Conservation (phyloP, 2,113 vertebrate species). For the Gymnarchus niloticus region DNA sequence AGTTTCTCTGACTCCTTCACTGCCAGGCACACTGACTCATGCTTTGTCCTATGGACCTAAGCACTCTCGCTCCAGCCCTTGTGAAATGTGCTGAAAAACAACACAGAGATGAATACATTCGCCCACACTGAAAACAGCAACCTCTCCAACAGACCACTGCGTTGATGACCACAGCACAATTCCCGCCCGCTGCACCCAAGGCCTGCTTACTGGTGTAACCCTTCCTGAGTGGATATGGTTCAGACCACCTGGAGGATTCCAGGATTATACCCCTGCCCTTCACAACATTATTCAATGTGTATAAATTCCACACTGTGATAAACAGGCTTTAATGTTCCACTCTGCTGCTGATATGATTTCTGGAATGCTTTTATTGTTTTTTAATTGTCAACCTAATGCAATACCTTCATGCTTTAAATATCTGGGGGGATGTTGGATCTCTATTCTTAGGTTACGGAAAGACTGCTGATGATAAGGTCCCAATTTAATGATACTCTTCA, state of each 20-base stretch:
- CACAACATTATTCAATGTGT: background rate
- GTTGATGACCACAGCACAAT: background rate
- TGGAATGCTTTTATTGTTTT: background rate
- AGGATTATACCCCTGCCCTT: background rate
- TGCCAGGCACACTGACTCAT: background rate
- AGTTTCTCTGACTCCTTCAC: background rate
- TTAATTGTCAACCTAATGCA: background rate
- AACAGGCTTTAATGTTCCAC: slow-evolving; percentile 5
- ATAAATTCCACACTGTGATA: slow-evolving; percentile 19
- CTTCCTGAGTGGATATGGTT: background rate
- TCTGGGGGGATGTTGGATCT: background rate
- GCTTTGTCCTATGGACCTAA: background rate
- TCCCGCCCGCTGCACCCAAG: background rate
- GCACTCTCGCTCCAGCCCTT: background rate
- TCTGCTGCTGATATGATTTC: background rate
- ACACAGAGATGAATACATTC: background rate
- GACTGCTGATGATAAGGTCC: background rate
- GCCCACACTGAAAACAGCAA: background rate
- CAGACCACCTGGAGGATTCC: background rate
- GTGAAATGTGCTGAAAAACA: background rate
- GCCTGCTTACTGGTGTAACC: background rate
- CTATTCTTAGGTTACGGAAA: background rate
- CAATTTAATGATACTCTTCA: background rate
- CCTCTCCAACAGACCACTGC: background rate
- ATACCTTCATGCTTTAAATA: background rate